Base-by-base conservation (phyloP, 2,888 invertebrate species). In the Agrochola lota region DNA sequence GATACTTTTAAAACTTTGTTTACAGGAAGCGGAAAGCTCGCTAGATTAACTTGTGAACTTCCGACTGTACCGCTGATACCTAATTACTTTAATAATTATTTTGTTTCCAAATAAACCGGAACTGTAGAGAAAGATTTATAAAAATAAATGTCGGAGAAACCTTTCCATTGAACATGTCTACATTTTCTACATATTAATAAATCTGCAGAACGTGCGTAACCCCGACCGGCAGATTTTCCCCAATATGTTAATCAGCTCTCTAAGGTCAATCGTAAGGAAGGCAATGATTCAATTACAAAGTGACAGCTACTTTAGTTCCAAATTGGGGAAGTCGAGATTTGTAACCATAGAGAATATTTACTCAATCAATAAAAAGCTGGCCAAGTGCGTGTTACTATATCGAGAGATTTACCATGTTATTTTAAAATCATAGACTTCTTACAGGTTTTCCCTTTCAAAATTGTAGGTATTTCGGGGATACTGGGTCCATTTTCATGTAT, bases 211-310 rank as follows among this genome's bases (percentile, higher is more conserved):
- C 66, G 77, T 67, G 77, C 49, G 52, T 49, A 64, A 17, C 57
- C 43, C 52, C 46, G 15, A 23, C 30, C 69, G 15, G 23, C 11
- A 30, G 30, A 62, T 70, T 81, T 73, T 81, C 82, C 82, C 73
- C 57, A 81, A 64, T 17, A 72, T 60, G 62, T 40, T 30, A 77
- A 64, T 72, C 40, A 49, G 46, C 46, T 72, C 55, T 57, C 67
- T 52, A 59, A 81, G 81, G 81, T 43, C 67, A 81, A n/a, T n/a
- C 52, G 15, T 30, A 23, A 81, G 71, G 68, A 81, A 69, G 62
- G 63, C 52, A 20, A 60, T 60, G 43, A 66, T 35, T 43, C 15
- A 49, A 74, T 73, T 40, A 49, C 40, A 55, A 20, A 59, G 40
- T 67, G 74, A 63, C 55, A 67, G 7, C 23, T 26, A 23, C 12